phyloP scores from a whole-genome alignment of 1,140 invertebrate genomes.

The Papilio helenus region DNA sequence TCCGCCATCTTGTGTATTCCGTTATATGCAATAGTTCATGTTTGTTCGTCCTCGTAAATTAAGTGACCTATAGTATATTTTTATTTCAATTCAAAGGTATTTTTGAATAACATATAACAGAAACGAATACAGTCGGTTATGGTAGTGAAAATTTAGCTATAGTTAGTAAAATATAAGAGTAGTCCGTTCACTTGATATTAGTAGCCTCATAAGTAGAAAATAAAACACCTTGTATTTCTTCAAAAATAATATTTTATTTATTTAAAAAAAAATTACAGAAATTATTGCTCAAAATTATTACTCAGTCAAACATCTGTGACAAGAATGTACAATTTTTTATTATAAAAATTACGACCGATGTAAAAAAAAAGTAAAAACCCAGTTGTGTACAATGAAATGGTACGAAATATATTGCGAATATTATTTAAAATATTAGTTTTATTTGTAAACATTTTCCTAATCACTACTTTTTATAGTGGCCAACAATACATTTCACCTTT shows the following conservation, averaged over 20 bases:
- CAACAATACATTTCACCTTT: no score
- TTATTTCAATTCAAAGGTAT: background rate
- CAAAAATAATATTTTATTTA: background rate
- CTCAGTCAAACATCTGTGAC: background rate
- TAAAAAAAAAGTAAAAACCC: background rate
- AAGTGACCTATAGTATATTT: background rate
- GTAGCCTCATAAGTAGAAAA: background rate
- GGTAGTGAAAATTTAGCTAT: no score
- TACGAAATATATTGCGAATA: background rate
- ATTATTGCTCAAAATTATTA: background rate
- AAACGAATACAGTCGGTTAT: background rate
- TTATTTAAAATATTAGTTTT: background rate
- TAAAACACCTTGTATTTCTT: background rate
- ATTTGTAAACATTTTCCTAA: no score
- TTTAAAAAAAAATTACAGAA: background rate
- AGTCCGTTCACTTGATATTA: no score
- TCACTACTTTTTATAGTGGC: no score
- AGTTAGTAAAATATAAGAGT: no score
- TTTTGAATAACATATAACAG: background rate
- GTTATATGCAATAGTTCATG: background rate
- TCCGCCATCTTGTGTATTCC: conserved; percentile 21
- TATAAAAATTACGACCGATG: background rate
- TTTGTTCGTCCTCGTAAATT: conserved; percentile 22
- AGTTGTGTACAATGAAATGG: background rate
- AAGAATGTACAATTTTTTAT: background rate